Conservation (phyloP, 2,888 invertebrate genomes). For the Oscheius sp. region DNA sequence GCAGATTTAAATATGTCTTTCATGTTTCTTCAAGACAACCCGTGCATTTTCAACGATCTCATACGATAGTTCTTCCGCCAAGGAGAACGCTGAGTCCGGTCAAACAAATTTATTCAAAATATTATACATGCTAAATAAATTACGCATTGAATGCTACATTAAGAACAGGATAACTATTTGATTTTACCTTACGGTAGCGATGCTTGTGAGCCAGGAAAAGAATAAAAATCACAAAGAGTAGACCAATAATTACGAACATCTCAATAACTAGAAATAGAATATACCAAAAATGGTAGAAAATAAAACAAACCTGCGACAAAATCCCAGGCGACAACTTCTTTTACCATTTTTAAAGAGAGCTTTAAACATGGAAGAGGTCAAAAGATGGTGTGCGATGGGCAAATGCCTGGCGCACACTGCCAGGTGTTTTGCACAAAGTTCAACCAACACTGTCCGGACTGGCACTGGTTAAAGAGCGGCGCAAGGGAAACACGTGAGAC, state of each 20-base stretch:
- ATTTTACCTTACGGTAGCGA: neutral
- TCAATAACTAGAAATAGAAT: neutral
- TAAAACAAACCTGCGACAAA: neutral
- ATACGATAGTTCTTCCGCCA: conserved; percentile 38
- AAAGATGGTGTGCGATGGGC: neutral
- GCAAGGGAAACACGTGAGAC: neutral
- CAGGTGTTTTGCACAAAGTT: neutral
- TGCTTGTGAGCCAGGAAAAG: conserved; percentile 1
- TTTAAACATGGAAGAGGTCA: neutral
- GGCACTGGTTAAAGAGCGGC: neutral
- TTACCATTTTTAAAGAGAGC: neutral
- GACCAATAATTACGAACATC: neutral
- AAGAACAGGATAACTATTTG: neutral
- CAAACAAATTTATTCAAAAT: conserved; percentile 1
- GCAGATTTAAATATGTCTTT: conserved; percentile 2
- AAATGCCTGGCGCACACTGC: neutral
- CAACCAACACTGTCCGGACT: conserved; percentile 5
- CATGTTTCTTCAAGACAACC: conserved; percentile 17
- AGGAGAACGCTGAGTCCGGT: conserved; percentile 8
- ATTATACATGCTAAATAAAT: conserved; percentile 3
- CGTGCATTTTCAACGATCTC: conserved; percentile 32
- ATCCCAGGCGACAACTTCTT: neutral
- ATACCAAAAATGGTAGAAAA: neutral
- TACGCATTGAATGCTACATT: neutral
- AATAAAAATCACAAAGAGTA: neutral